These are phyloP conservation scores for Penaeus chinensis DNA, from an alignment of 1,140 invertebrate species.

Conservation along the genomic window DNA sequence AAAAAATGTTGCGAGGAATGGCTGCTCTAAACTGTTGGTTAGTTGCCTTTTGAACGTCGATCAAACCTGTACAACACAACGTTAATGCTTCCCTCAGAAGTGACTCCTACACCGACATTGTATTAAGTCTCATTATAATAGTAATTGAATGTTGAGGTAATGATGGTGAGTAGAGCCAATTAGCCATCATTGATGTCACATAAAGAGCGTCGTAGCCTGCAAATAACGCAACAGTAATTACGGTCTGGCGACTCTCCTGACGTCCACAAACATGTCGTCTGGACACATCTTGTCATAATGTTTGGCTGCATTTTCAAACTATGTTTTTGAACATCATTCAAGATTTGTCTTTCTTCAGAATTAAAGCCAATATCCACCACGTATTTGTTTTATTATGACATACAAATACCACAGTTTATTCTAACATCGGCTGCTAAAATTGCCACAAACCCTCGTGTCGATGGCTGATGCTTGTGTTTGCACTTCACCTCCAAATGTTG, in stretches of 20 bases:
- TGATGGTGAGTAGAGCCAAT: conserved; percentile 53
- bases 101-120: conserved; percentile 37
- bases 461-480: no score
- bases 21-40: not conserved
- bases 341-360: no score
- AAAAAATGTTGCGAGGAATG: conserved; percentile 13
- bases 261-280: no score
- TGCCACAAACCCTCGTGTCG: no score
- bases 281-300: no score
- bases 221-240: conserved; percentile 44
- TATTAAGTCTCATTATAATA: conserved; percentile 58
- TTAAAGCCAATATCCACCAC: no score
- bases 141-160: conserved; percentile 58
- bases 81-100: conserved; percentile 4
- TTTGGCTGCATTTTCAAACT: no score
- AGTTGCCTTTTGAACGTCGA: conserved; percentile 1
- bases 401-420: no score
- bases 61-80: conserved; percentile 26
- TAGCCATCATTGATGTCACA: conserved; percentile 59
- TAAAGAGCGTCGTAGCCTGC: conserved; percentile 49
- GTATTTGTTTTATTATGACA: no score
- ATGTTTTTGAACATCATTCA: no score
- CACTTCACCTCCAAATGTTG: no score
- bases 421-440: no score
- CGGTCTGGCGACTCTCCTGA: not conserved